A percentile compares a stretch with the other conserved stretches of the same genome.
Conservation (phyloP, 2,113 vertebrate genomes). For the Prionailurus bengalensis region DNA sequence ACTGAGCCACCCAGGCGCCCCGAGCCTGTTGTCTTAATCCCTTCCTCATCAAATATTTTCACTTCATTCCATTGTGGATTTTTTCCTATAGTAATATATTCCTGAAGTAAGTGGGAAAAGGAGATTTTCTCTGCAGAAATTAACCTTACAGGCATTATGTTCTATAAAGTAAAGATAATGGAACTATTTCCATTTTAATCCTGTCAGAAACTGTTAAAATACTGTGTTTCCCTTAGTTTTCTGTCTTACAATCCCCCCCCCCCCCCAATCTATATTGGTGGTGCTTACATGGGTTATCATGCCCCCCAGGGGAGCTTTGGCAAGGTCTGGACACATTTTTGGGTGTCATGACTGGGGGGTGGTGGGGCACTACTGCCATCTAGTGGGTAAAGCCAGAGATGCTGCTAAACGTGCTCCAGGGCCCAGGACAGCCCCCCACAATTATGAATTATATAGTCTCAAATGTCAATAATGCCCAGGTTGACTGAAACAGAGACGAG, state of each 20-base stretch:
- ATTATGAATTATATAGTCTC: too few relatives aligned
- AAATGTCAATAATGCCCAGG: neutral
- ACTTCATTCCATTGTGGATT: neutral
- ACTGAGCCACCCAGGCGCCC: too few relatives aligned
- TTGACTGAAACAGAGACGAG: neutral
- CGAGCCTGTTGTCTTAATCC: neutral
- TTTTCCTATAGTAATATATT: neutral
- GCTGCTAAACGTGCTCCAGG: neutral
- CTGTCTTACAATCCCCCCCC: neutral
- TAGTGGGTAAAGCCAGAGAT: neutral
- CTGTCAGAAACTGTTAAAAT: slow-evolving; percentile 16
- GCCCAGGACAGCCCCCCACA: too few relatives aligned
- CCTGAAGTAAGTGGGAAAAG: neutral
- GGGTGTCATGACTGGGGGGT: rapidly evolving
- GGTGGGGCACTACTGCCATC: neutral
- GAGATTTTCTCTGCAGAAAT: slow-evolving; percentile 27
- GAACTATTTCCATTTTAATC: neutral
- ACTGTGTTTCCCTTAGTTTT: neutral
- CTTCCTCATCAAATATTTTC: neutral
- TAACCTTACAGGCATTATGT: slow-evolving; percentile 6
- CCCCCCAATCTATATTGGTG: neutral
- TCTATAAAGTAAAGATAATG: neutral
- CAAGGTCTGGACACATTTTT: neutral
- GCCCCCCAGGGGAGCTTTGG: neutral
- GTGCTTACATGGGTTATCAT: neutral